These are phyloP conservation scores for Nesospiza acunhae DNA, from an alignment of 2,113 vertebrate genomes.

Conservation along the genomic window DNA sequence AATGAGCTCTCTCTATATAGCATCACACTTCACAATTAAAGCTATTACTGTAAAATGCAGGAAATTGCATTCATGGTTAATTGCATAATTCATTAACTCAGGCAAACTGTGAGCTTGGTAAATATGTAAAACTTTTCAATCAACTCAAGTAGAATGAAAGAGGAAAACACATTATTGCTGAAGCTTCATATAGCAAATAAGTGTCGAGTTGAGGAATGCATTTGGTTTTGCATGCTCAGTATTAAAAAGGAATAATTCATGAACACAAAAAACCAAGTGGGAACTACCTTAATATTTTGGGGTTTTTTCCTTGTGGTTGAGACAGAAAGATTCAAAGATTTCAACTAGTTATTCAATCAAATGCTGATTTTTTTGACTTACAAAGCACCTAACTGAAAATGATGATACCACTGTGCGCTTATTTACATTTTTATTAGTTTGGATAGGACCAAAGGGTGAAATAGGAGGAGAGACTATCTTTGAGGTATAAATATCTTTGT, in stretches of 20 bases:
- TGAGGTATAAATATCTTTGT: not conserved
- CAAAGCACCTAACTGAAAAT: slow-evolving; percentile 14
- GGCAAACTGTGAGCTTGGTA: not conserved
- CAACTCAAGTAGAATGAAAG: slow-evolving; percentile 29
- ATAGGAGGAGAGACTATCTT: not conserved
- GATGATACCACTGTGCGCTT: not conserved
- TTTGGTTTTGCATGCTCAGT: slow-evolving; percentile 10
- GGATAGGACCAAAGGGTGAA: slow-evolving; percentile 1
- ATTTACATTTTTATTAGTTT: slow-evolving; percentile 68
- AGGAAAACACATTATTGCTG: slow-evolving; percentile 12
- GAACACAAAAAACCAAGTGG: not conserved
- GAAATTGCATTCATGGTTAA: slow-evolving; percentile 32
- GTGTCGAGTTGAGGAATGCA: not conserved
- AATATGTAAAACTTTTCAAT: slow-evolving; percentile 56
- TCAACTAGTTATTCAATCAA: not conserved
- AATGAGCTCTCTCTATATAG: not conserved
- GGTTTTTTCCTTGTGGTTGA: not conserved
- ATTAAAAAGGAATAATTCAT: not conserved
- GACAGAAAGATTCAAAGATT: slow-evolving; percentile 12
- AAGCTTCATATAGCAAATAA: slow-evolving; percentile 43
- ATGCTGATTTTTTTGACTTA: slow-evolving; percentile 38
- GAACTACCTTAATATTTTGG: not conserved
- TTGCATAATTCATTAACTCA: slow-evolving; percentile 32
- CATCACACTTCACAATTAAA: slow-evolving; percentile 24
- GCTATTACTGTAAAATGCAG: slow-evolving; percentile 37